Base-by-base conservation (phyloP, 2,113 vertebrate species). In the Glareola pratincola region DNA sequence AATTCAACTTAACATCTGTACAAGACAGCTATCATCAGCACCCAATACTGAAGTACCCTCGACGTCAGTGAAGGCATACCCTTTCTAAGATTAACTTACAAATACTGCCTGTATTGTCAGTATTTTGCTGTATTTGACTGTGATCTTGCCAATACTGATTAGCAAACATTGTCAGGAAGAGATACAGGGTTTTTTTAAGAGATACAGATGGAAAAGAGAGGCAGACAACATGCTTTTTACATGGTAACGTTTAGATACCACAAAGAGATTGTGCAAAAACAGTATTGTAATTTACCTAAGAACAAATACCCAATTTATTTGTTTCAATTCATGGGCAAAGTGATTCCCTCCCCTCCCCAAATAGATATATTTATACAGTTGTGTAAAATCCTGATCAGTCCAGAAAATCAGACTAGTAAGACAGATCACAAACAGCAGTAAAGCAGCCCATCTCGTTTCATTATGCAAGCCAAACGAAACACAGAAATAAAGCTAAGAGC, bases 401-500 rank as follows among this genome's bases (percentile, higher is more conserved):
- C 53, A 88, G 75, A 88, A 91, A 84, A 76, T 24, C 60, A 87
- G 86, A 60, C 75, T 77, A 92, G 54, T 60, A 76, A 88, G 24
- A 41, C 50, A 78, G 71, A 73, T 67, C 57, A 90, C 36, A 72
- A 94, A 53, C 21, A 88, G 43, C 73, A 92, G 84, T 66, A 60
- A 90, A 95, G 45, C 90, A 84, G 80, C 73, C 89, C 41, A 32
- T 90, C 74, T 85, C 6, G 0, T 94, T 92, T 90, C 77, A 85
- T 95, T 92, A 69, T 79, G 67, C 78, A 97, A 94, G 80, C 60
- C 77, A 78, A 96, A 96, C 24, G 74, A 94, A 94, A 94, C 86
- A 68, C 56, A 97, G 87, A 95, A 92, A 97, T 94, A 85, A 85
- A 95, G 91, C 74, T 76, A 91, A 80, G 91, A 95, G 89, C 22